Base-by-base conservation (phyloP, 1,140 invertebrate species). In the Branchinecta lynchi region DNA sequence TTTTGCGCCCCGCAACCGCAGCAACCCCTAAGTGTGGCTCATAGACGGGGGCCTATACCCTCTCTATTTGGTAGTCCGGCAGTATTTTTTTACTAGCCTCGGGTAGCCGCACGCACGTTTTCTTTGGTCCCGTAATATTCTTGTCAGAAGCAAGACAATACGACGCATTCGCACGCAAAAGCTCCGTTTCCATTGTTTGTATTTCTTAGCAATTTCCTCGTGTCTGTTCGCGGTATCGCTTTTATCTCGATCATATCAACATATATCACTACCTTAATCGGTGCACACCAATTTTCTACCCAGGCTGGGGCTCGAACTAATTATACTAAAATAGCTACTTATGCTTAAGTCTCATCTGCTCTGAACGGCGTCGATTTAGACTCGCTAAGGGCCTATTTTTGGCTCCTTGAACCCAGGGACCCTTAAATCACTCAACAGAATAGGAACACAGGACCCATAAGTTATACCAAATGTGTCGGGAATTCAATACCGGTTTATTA, bases 231-330 rank as follows among this genome's bases (percentile, higher is more conserved):
- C 51, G 51, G 51, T 60, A 60, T 60, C 51, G 17, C 12, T 20
- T 32, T 60, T 15, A 60, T 60, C 51, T 60, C 51, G 12, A 15
- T 60, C 51, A 60, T 60, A 60, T 60, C 51, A 60, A 60, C 51
- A 60, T 60, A 60, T 60, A 60, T 60, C 51, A 60, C 51, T 60
- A 60, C 17, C 51, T 60, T 60, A 60, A 60, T 60, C 51, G 51
- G 12, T 60, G 51, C 12, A 60, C 51, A 60, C 12, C 51, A 60
- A 60, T 60, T 60, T 60, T 60, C 51, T 60, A 60, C 17, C 51
- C 51, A 60, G 51, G 51, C 17, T 60, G 51, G 51, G 17, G 17
- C 51, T 20, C 51, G 12, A 20, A 15, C 51, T 60, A 60, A 60
- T 60, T 60, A 60, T 15, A 60, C 51, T 60, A 20, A 60, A 60